Conservation (phyloP, 2,888 invertebrate genomes). For the Sphecodes monilicornis region DNA sequence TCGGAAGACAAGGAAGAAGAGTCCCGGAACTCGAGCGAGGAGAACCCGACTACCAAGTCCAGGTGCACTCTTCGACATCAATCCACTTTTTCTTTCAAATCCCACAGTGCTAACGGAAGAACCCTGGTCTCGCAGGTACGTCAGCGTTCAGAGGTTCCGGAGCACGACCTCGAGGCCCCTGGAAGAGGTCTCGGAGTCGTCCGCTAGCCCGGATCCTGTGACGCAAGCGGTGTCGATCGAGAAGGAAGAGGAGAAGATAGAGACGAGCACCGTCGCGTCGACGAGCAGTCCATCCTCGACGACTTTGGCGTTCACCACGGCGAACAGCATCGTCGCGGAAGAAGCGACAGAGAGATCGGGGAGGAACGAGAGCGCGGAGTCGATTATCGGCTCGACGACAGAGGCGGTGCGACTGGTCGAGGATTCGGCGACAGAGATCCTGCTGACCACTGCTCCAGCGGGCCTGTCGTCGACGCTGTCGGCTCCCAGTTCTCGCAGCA, state of each 20-base stretch:
- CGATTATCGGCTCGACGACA: conserved; percentile 41
- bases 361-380: background rate
- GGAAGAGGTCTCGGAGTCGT: conserved; percentile 26
- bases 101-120: background rate
- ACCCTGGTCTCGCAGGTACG: conserved; percentile 78
- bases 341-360: conserved; percentile 7
- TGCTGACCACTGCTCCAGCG: conserved; percentile 74
- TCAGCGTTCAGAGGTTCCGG: conserved; percentile 82
- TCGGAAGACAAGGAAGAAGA: conserved; percentile 11
- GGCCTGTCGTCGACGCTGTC: conserved; percentile 65
- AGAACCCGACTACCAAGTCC: conserved; percentile 72
- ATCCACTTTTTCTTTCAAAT: background rate
- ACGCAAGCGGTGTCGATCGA: conserved; percentile 14
- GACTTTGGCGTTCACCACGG: background rate
- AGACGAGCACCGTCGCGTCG: background rate
- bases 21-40: background rate
- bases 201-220: conserved; percentile 9
- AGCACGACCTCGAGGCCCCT: conserved; percentile 73
- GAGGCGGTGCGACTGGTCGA: conserved; percentile 75
- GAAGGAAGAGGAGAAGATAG: background rate
- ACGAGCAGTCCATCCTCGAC: background rate
- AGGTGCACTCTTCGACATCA: conserved; percentile 68
- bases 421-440: conserved; percentile 79
- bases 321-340: conserved; percentile 5
- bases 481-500: conserved; percentile 57